Evolutionary conservation across 2,113 vertebrate genomes (phyloP).

Genomic region (Pseudorectes ferrugineus): DNA sequence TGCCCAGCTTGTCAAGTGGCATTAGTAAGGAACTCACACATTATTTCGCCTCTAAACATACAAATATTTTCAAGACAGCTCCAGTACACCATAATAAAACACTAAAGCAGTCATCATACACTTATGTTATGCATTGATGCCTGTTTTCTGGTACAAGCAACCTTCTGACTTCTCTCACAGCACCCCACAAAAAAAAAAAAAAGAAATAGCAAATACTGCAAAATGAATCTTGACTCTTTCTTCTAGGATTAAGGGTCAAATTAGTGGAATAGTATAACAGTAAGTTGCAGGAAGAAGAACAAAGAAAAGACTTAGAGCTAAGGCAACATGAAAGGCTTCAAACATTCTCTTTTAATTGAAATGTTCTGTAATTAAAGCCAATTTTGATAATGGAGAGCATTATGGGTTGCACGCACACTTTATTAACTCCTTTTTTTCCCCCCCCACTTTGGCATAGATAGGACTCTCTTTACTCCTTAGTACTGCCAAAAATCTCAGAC

Average conservation of each 20-base stretch:
- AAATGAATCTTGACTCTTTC: background rate
- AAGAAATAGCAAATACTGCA: background rate
- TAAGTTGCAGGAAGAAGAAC: background rate
- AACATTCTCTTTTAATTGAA: background rate
- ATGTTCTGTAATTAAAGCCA: background rate
- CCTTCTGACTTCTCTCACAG: background rate
- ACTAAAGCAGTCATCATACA: background rate
- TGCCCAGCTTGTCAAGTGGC: background rate
- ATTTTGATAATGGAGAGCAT: background rate
- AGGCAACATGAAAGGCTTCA: background rate
- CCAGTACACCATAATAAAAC: background rate
- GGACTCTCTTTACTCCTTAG: background rate
- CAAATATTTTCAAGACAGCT: background rate
- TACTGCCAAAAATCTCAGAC: background rate
- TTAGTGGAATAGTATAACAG: background rate
- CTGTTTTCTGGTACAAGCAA: background rate
- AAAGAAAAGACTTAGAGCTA: background rate
- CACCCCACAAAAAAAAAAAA: background rate
- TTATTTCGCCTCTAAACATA: background rate
- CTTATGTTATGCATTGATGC: background rate
- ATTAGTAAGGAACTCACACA: background rate
- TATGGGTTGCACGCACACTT: background rate
- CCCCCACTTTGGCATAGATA: background rate
- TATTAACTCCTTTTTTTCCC: rapidly evolving
- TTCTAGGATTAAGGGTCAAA: background rate